Evolutionary conservation across 1,140 invertebrate genomes (phyloP), one percentile per base, ranked within the genome.

Genomic region (Magallana angulata): DNA sequence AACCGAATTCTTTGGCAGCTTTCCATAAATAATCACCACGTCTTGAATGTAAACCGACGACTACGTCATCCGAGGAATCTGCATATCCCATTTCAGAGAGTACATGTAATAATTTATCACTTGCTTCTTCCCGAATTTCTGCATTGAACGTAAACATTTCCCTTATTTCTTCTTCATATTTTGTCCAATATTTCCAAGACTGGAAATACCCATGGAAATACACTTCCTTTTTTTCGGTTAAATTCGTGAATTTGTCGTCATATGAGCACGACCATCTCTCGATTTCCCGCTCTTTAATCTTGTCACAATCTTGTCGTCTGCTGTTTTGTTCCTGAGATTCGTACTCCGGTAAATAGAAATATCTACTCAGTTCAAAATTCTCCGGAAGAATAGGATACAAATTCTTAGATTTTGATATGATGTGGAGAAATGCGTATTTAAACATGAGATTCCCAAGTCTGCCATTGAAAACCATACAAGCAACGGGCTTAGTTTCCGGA

Each of bases 21-120:
- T 84, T 36, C 8, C 24, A 56, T 7, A 85, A 7, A 9, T 90
- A 85, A 84, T 92, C 92, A 1, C 91, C 91, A n/a, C 86, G 84
- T 64, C 91, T 58, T 8, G 92, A 84, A 82, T 92, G 92, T 8
- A 92, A 83, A 1, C 90, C 91, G 1, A 92, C 64, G 1, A 91
- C 64, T 7, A 85, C 89, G 56, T 82, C 57, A 3, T 86, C 58
- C 2, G 89, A 84, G 0, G 62, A 56, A 16, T 48, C 59, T 14
- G 11, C 59, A 16, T 58, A 68, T 3, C 85, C 24, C 14, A 14
- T 18, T 82, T 68, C 71, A 24, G 18, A 16, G 5, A 24, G 62
- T 3, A 89, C 85, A 3, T 80, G 68, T 0, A 36, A 11, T 3
- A 89, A 48, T 14, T 85, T 57, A 30, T 58, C 68, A 8, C 48